phyloP scores from a whole-genome alignment of 2,888 invertebrate species.

The Perdita meconis region DNA sequence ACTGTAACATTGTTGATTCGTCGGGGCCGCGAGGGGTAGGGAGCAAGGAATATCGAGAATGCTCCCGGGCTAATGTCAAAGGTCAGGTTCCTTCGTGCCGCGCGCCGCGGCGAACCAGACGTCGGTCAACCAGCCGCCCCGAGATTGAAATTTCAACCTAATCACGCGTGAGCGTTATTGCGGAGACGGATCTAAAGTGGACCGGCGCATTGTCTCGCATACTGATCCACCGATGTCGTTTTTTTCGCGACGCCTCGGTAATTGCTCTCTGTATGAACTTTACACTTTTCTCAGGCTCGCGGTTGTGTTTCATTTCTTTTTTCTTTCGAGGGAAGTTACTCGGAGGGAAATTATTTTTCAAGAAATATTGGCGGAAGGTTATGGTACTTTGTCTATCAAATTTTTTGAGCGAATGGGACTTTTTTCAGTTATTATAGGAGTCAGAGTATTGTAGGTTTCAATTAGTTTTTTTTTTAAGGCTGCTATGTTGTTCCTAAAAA shows the following conservation, averaged over 20 bases:
- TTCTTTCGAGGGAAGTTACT: too few relatives aligned
- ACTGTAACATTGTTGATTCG: conserved; percentile 30
- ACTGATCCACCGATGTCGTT: background rate
- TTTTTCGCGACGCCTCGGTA: too few relatives aligned
- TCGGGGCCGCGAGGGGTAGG: background rate
- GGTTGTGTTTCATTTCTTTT: background rate
- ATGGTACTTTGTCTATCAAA: too few relatives aligned
- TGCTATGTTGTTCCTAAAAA: too few relatives aligned
- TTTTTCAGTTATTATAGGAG: too few relatives aligned
- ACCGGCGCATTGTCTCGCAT: background rate
- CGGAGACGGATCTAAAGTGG: background rate
- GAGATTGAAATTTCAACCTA: conserved; percentile 27
- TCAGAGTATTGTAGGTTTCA: too few relatives aligned
- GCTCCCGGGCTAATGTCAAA: conserved; percentile 45
- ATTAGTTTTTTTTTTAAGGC: too few relatives aligned
- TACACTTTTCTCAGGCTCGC: background rate
- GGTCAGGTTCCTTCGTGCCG: conserved; percentile 44
- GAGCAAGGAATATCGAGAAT: conserved; percentile 7
- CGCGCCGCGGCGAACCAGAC: background rate
- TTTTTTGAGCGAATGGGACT: too few relatives aligned
- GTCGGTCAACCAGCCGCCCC: background rate
- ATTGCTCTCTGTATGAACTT: background rate
- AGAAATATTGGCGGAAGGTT: too few relatives aligned
- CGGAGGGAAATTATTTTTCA: too few relatives aligned
- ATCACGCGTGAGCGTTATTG: background rate